phyloP scores from a whole-genome alignment of 2,113 vertebrate genomes.

The Albula glossodonta region DNA sequence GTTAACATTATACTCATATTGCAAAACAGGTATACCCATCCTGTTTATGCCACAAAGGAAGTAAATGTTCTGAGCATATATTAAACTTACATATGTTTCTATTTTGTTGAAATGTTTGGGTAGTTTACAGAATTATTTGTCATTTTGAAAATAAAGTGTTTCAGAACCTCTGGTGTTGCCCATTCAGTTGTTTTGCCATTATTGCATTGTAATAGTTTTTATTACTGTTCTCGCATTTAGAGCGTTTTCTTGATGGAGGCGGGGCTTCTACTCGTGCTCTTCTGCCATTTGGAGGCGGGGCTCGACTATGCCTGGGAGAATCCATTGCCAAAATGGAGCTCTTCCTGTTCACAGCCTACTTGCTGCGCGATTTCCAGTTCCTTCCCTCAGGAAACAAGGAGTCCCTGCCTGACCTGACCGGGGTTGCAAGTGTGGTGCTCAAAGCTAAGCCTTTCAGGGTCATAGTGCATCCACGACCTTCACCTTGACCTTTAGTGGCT shows the following conservation, averaged over 20 bases:
- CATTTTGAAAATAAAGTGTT: no score
- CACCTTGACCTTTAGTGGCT: neutral
- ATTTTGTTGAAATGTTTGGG: no score
- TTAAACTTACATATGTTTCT: no score
- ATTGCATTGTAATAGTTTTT: neutral
- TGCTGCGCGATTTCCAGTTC: conserved; percentile 81
- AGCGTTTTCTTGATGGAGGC: conserved; percentile 73
- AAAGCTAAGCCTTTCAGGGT: conserved; percentile 71
- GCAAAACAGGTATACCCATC: no score
- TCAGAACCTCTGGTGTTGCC: no score
- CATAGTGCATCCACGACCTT: conserved; percentile 54
- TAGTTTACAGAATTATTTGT: no score
- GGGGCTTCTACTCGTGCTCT: conserved; percentile 55
- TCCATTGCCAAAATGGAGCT: conserved; percentile 79
- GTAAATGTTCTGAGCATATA: no score
- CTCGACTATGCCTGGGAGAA: conserved; percentile 81
- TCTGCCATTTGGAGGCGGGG: conserved; percentile 79
- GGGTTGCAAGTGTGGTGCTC: conserved; percentile 65
- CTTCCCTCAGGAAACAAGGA: conserved; percentile 48
- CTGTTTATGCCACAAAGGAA: no score
- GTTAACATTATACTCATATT: no score
- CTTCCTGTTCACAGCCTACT: conserved; percentile 76
- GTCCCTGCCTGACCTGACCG: conserved; percentile 62
- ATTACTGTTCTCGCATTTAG: conserved; percentile 55
- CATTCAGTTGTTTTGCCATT: neutral